These are phyloP conservation scores for Branchipolynoe longqiensis DNA, from an alignment of 2,888 invertebrate species.

Conservation along the genomic window DNA sequence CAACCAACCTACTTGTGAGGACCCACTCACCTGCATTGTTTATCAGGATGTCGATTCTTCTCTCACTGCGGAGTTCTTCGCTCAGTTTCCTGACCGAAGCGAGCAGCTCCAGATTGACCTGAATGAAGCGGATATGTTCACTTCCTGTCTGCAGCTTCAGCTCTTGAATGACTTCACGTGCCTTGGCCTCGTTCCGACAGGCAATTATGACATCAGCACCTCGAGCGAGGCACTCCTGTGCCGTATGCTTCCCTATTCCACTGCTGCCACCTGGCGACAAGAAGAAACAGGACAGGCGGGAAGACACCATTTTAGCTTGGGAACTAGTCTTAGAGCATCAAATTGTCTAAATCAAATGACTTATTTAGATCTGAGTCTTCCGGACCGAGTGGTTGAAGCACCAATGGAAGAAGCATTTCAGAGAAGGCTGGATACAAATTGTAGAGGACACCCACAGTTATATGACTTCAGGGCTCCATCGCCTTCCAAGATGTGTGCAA, in stretches of 20 bases:
- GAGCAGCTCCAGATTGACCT: conserved; percentile 77
- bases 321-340: no score
- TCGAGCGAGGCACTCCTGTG: conserved; percentile 86
- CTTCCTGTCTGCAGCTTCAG: conserved; percentile 74
- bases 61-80: conserved; percentile 74
- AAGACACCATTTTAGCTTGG: no score
- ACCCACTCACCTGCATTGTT: conserved; percentile 81
- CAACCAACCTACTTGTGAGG: no score
- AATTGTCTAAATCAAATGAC: no score
- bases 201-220: conserved; percentile 79
- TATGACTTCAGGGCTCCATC: no score
- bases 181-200: conserved; percentile 80
- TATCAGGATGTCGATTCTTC: conserved; percentile 79
- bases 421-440: no score
- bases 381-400: no score
- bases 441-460: no score
- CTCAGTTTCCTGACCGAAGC: conserved; percentile 78
- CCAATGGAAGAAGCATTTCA: no score
- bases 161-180: conserved; percentile 74
- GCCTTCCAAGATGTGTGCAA: no score
- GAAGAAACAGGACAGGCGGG: conserved; percentile 82
- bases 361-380: no score
- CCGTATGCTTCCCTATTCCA: conserved; percentile 91
- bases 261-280: conserved; percentile 91
- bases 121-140: conserved; percentile 75